Base-by-base conservation (phyloP, 2,888 invertebrate genomes). In the Ormyrus nitidulus region DNA sequence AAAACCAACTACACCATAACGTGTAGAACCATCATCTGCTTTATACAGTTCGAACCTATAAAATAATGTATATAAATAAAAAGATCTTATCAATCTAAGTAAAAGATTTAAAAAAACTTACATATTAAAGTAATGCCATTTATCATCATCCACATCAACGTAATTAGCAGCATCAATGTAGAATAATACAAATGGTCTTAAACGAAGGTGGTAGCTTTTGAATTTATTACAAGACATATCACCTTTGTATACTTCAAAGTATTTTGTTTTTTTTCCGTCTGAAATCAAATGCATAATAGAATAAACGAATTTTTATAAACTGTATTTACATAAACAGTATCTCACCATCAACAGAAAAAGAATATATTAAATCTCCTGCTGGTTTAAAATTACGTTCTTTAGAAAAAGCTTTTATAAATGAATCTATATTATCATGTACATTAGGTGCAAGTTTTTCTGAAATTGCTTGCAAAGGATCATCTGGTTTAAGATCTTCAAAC, bases 111-210 rank as follows among this genome's bases (percentile, higher is more conserved):
- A 5, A 53, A 58, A 58, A 53, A 91, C 94, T 92, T 91, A 96
- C 95, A 96, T 93, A 84, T 95, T 94, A 88, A 96, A 97, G 88
- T 95, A 96, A 77, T 94, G 93, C 99, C 99, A 99, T 85, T 95
- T 94, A 11, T 95, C 94, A 92, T 99, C 99, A 89, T 97, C 96
- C 5, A 95, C 93, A 91, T 99, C 98, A 84, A 99, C 97, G 87
- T 95, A 98, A 54, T 96, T 96, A 0, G 98, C 98, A 11, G 97
- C 98, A 92, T 99, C 99, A 84, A 99, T 97, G 91, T 95, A 99
- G 96, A 97, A 99, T 80, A 98, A 91, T 9, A 99, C 93, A 87
- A 98, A 97, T 0, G 97, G 96, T 91, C 99, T 98, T 84, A 99
- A 92, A 73, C 96, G 93, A 83, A 94, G 92, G 89, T 98, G 97